Evolutionary conservation across 1,140 invertebrate species (phyloP), one percentile per base, ranked within the genome.

Genomic region (Idris sp.): DNA sequence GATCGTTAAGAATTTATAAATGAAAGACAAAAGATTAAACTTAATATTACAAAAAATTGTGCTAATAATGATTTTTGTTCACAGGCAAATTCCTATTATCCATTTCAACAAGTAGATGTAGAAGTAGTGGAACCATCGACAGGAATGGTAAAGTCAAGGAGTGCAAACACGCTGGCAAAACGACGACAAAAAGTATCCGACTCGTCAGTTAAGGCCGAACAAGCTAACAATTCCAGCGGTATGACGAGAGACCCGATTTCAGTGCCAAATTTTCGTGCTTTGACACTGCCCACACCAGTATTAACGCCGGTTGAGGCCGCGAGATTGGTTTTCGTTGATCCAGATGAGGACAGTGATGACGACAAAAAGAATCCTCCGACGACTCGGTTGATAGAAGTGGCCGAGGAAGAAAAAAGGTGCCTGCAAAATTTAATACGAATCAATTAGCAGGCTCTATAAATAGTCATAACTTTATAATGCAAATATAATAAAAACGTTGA

Each of bases 161-260:
- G 86, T 54, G 82, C 83, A n/a, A 88, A 87, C 43, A 80, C 84
- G 4, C 11, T 87, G 18, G 86, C 85, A 0, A 81, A 79, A 14
- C 74, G 81, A 67, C 83, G 81, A 16, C 86, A 81, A 48, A 87
- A 84, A 43, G 44, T 64, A 3, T 67, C 77, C 2, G 81, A 82
- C 6, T 56, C 53, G 14, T 18, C 79, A 25, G 76, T 49, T 31
- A 76, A 61, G 19, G 54, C 36, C 30, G 76, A 46, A 71, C 80
- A 35, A 62, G 74, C 10, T 78, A 86, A 18, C 53, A n/a, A n/a
- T n/a, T 86, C 54, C 18, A 68, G 48, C 46, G 85, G 89, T 26
- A 90, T 92, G 82, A 89, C 92, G 0, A 86, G 92, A 35, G 92
- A 94, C 76, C 92, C 92, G 0, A 90, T 93, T 33, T 94, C 93